phyloP scores from a whole-genome alignment of 2,888 invertebrate genomes.

The Tetragonisca angustula region DNA sequence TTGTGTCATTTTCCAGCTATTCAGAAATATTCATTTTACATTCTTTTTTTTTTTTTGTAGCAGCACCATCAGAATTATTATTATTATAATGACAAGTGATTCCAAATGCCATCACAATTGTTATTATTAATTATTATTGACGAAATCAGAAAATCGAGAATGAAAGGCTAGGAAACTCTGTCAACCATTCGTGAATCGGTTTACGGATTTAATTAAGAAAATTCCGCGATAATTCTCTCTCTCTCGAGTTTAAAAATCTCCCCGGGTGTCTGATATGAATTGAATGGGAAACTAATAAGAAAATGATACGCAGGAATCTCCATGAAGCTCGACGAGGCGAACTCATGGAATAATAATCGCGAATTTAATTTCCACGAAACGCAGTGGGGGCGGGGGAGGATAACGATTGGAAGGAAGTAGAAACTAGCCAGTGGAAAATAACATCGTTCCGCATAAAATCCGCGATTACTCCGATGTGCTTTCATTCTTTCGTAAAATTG shows the following conservation, averaged over 20 bases:
- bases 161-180: too few species aligned
- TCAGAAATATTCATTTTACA: too few species aligned
- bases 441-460: constrained; percentile 38
- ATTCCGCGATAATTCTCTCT: background rate
- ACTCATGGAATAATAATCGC: constrained; percentile 48
- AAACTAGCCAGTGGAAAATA: constrained; percentile 37
- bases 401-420: constrained; percentile 5
- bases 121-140: too few species aligned
- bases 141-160: too few species aligned
- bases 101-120: too few species aligned
- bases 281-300: background rate
- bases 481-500: constrained; percentile 50
- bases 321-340: constrained; percentile 5
- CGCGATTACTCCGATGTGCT: constrained; percentile 51
- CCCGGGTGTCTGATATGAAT: background rate
- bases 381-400: background rate
- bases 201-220: background rate
- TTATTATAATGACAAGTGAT: too few species aligned
- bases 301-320: constrained; percentile 13
- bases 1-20: too few species aligned
- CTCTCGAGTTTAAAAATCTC: background rate
- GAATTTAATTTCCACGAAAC: constrained; percentile 56
- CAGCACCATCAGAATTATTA: too few species aligned
- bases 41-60: too few species aligned
- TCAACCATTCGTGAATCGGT: background rate